Percentiles rank a stretch among this genome's conserved stretches.
These are phyloP conservation scores for Onchidella celtica DNA, from an alignment of 2,888 invertebrate species.

Conservation along the genomic window DNA sequence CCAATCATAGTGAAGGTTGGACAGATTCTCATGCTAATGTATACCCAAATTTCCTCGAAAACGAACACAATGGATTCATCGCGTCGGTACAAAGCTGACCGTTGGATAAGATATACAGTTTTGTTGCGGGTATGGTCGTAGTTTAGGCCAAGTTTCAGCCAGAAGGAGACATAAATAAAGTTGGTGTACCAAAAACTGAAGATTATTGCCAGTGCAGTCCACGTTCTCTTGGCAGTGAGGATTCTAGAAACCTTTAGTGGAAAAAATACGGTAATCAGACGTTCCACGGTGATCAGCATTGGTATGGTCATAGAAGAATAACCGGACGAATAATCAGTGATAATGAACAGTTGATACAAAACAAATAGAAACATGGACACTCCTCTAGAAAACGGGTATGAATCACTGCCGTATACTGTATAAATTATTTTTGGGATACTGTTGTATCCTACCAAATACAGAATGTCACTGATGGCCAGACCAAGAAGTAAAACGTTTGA, in stretches of 20 bases:
- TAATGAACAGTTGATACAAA: neutral
- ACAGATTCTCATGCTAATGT: neutral
- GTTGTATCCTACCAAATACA: constrained; percentile 1
- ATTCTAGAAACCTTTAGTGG: constrained; percentile 1
- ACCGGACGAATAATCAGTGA: constrained; percentile 10
- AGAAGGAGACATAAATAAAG: neutral
- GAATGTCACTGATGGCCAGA: constrained; percentile 2
- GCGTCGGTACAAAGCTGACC: neutral
- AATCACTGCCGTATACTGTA: neutral
- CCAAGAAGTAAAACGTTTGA: constrained; percentile 11
- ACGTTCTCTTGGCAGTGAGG: constrained; percentile 1
- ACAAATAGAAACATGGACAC: neutral
- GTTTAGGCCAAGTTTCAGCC: neutral
- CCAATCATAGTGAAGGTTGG: constrained; percentile 1
- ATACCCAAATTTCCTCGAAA: neutral
- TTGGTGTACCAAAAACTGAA: constrained; percentile 2
- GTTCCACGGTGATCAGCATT: constrained; percentile 19
- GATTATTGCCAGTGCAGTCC: neutral
- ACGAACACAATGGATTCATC: neutral
- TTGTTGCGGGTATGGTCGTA: neutral
- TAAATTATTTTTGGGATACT: neutral
- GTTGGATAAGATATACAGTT: neutral
- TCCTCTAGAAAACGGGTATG: neutral
- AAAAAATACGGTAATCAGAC: constrained; percentile 14
- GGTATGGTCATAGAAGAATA: neutral